These are phyloP conservation scores for Percina caprodes DNA, from an alignment of 2,113 vertebrate genomes.

Conservation along the genomic window DNA sequence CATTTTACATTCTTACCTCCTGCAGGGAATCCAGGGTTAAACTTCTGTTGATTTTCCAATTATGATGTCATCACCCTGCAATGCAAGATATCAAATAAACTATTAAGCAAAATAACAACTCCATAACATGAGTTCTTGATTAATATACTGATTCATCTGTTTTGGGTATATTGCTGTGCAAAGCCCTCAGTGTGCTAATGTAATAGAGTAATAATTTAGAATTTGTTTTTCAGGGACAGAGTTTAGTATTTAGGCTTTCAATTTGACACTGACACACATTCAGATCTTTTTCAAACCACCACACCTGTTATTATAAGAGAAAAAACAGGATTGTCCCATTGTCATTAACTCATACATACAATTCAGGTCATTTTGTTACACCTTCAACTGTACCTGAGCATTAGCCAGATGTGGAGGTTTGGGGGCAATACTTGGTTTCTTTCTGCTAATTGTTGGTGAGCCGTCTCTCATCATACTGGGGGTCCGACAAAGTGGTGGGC, in stretches of 20 bases:
- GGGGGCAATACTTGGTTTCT: conserved; percentile 46
- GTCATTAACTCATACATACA: not conserved
- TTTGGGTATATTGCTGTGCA: not conserved
- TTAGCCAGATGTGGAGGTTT: conserved; percentile 56
- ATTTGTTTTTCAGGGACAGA: not conserved
- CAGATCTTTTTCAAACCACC: not conserved
- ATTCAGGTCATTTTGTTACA: not conserved
- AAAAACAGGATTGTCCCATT: not conserved
- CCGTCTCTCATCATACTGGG: conserved; percentile 55
- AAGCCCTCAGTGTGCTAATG: not conserved
- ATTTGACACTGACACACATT: not conserved
- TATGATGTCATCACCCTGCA: conserved; percentile 64
- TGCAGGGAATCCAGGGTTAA: conserved; percentile 40
- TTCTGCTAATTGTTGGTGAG: conserved; percentile 58
- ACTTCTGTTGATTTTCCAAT: conserved; percentile 80
- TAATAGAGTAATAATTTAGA: not conserved
- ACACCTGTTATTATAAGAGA: not conserved
- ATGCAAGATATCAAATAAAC: conserved; percentile 12
- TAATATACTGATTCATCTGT: not conserved
- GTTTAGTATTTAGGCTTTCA: not conserved
- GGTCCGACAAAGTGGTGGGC: conserved; percentile 33
- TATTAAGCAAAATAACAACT: not conserved
- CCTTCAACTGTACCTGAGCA: conserved; percentile 54
- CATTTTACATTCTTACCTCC: conserved; percentile 31
- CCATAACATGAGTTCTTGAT: not conserved